phyloP scores from a whole-genome alignment of 1,140 invertebrate genomes.

The Pseudoatta argentina region DNA sequence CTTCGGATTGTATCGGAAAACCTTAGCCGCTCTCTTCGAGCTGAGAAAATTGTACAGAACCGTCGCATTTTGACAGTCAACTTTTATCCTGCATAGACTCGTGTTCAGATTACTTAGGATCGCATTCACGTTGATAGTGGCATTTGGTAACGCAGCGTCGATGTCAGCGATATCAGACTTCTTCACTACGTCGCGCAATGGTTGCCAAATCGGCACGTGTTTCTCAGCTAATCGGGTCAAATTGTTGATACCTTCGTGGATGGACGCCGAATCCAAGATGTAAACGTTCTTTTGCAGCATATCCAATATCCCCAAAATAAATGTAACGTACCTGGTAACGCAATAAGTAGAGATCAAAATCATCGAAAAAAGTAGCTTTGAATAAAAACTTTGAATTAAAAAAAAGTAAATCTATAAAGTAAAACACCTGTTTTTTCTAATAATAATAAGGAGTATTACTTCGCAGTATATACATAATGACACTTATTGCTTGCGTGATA shows the following conservation, averaged over 20 bases:
- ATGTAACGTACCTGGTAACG: conserved; percentile 74
- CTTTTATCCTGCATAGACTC: conserved; percentile 68
- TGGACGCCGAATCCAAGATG: conserved; percentile 73
- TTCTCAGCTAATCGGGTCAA: conserved; percentile 75
- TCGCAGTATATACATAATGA: not conserved
- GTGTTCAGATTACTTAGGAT: conserved; percentile 65
- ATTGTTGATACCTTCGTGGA: conserved; percentile 73
- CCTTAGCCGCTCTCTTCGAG: conserved; percentile 76
- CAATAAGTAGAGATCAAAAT: not conserved
- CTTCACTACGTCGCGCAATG: conserved; percentile 75
- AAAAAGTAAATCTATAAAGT: too few relatives aligned
- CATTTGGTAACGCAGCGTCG: conserved; percentile 75
- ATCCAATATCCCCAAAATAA: conserved; percentile 74
- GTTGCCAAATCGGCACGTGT: conserved; percentile 80
- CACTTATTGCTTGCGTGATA: not conserved
- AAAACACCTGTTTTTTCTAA: too few relatives aligned
- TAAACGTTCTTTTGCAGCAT: conserved; percentile 76
- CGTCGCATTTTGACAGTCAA: conserved; percentile 66
- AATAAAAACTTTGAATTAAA: too few relatives aligned
- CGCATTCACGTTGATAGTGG: conserved; percentile 81
- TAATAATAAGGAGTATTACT: too few relatives aligned
- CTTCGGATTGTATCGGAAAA: conserved; percentile 79
- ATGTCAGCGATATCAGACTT: conserved; percentile 65
- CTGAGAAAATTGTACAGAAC: conserved; percentile 76
- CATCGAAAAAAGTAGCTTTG: too few relatives aligned